phyloP scores from a whole-genome alignment of 2,113 vertebrate genomes.

The Falcunculus frontatus region DNA sequence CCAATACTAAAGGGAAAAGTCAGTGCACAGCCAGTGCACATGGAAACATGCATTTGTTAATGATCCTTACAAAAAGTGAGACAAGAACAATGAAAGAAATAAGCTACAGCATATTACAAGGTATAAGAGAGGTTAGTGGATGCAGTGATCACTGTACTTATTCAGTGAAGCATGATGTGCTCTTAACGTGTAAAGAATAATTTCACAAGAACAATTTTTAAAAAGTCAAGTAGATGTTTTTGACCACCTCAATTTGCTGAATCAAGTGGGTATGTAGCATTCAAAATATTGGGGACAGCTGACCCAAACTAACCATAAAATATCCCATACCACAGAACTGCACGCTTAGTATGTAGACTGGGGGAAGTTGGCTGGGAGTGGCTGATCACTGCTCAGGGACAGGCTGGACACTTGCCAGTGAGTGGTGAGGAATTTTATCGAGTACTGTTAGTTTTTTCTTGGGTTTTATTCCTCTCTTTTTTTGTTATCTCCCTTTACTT shows the following conservation, averaged over 20 bases:
- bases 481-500: not conserved
- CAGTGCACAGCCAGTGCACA: not conserved
- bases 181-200: not conserved
- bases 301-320: not conserved
- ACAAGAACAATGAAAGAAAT: not conserved
- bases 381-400: accelerated
- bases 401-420: not conserved
- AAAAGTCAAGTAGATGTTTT: not conserved
- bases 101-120: not conserved
- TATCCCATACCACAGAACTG: accelerated
- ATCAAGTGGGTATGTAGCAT: not conserved
- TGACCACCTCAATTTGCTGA: not conserved
- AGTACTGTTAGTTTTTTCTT: not conserved
- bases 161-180: not conserved
- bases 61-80: not conserved
- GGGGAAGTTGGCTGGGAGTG: accelerated
- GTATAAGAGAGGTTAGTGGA: not conserved
- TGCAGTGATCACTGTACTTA: not conserved
- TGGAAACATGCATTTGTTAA: not conserved
- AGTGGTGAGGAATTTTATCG: not conserved
- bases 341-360: not conserved
- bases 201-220: not conserved
- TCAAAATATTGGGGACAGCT: not conserved
- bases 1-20: not conserved
- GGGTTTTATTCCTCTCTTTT: not conserved